A percentile compares a stretch with the other conserved stretches of the same genome.
phyloP scores from a whole-genome alignment of 2,113 vertebrate species.

The Bombycilla garrulus region DNA sequence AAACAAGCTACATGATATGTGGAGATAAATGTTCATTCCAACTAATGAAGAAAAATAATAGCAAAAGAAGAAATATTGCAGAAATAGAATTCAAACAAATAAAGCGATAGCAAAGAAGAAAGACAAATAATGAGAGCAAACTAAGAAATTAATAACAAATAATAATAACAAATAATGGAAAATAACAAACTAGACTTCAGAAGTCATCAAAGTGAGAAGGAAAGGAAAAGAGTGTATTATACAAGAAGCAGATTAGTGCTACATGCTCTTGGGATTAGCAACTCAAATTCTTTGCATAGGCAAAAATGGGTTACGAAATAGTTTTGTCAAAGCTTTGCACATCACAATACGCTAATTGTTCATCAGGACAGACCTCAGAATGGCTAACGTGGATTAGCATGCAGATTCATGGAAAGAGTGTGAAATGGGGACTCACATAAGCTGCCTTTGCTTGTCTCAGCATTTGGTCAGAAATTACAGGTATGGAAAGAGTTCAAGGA shows the following conservation, averaged over 20 bases:
- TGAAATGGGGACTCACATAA: not conserved
- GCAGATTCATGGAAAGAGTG: not conserved
- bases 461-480: not conserved
- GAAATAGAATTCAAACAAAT: not conserved
- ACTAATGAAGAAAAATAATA: slow-evolving; percentile 43
- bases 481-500: not conserved
- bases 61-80: not conserved
- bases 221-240: not conserved
- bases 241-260: not conserved
- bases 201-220: slow-evolving; percentile 10
- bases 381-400: not conserved
- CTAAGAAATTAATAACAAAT: slow-evolving; percentile 39
- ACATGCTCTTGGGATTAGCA: not conserved
- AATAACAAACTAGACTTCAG: not conserved
- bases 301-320: not conserved
- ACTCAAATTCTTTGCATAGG: not conserved
- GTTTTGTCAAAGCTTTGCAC: not conserved
- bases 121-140: slow-evolving; percentile 33
- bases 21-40: slow-evolving; percentile 34
- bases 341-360: not conserved
- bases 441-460: not conserved
- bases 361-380: not conserved
- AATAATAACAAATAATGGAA: slow-evolving; percentile 19
- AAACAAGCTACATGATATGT: slow-evolving; percentile 30
- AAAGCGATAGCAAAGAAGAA: not conserved